Evolutionary conservation across 2,888 invertebrate genomes (phyloP).

Genomic region (Branchipolynoe longqiensis): DNA sequence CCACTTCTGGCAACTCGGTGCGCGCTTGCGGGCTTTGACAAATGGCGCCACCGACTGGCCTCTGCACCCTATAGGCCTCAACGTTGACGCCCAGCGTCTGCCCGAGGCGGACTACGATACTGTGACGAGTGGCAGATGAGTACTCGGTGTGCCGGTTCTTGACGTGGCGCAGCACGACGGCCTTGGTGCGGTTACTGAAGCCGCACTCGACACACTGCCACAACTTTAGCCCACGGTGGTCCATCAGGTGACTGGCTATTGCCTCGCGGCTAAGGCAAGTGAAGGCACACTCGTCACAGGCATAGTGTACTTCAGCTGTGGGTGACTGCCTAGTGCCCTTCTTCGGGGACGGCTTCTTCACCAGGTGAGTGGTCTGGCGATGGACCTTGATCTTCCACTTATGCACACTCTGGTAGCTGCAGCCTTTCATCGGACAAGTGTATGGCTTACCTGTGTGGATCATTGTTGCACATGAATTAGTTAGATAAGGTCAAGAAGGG

Average conservation of each 20-base stretch:
- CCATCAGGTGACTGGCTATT: not conserved
- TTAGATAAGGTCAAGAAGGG: too few relatives aligned
- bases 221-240: not conserved
- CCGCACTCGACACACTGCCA: constrained; percentile 1
- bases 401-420: not conserved
- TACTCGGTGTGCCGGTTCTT: not conserved
- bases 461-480: too few relatives aligned
- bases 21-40: too few relatives aligned
- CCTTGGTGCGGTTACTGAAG: not conserved
- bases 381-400: not conserved
- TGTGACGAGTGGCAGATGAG: too few relatives aligned
- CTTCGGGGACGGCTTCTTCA: not conserved
- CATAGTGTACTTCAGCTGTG: not conserved
- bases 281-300: not conserved
- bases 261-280: not conserved
- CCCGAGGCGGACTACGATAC: too few relatives aligned
- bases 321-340: not conserved
- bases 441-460: too few relatives aligned
- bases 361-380: not conserved
- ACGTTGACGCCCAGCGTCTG: too few relatives aligned
- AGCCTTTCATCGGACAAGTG: too few relatives aligned
- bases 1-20: too few relatives aligned
- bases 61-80: too few relatives aligned
- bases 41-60: too few relatives aligned
- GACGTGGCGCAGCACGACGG: not conserved